phyloP scores from a whole-genome alignment of 92 coral and sea anemone genomes.

The Ricordea florida region DNA sequence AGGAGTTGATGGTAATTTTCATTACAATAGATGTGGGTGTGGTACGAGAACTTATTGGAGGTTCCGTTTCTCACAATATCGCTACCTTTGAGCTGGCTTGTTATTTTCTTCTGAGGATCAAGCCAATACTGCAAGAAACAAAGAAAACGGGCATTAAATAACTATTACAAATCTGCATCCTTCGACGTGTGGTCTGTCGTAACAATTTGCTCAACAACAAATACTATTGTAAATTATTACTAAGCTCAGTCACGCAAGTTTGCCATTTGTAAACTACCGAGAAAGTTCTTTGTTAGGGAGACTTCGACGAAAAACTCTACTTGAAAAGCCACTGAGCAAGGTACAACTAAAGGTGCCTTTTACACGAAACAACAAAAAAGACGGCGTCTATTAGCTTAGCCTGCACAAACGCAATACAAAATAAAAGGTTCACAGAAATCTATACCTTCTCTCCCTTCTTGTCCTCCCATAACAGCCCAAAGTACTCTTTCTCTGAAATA shows the following conservation, averaged over 20 bases:
- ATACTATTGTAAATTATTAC: not conserved
- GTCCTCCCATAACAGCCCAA: constrained; percentile 86
- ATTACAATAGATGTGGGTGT: not conserved
- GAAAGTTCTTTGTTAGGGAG: constrained; percentile 4
- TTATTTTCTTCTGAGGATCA: constrained; percentile 89
- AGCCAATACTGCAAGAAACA: constrained; percentile 81
- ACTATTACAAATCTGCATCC: too few species aligned
- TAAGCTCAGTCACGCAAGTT: not conserved
- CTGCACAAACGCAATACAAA: too few species aligned
- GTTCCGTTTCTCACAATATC: not conserved
- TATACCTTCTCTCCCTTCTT: constrained; percentile 87
- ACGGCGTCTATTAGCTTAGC: too few species aligned
- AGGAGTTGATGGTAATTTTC: too few species aligned
- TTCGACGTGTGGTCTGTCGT: too few species aligned
- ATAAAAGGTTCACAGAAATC: too few species aligned
- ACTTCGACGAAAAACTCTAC: too few species aligned
- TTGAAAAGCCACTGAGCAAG: too few species aligned
- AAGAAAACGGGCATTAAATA: not conserved
- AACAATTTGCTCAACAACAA: not conserved
- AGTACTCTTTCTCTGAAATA: constrained; percentile 89
- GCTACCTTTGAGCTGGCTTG: constrained; percentile 87
- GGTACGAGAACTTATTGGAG: not conserved
- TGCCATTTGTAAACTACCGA: not conserved
- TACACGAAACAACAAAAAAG: constrained; percentile 19
- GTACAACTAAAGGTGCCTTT: too few species aligned